Evolutionary conservation across 2,113 vertebrate species (phyloP), one percentile per base, ranked within the genome.

Genomic region (Ia io): DNA sequence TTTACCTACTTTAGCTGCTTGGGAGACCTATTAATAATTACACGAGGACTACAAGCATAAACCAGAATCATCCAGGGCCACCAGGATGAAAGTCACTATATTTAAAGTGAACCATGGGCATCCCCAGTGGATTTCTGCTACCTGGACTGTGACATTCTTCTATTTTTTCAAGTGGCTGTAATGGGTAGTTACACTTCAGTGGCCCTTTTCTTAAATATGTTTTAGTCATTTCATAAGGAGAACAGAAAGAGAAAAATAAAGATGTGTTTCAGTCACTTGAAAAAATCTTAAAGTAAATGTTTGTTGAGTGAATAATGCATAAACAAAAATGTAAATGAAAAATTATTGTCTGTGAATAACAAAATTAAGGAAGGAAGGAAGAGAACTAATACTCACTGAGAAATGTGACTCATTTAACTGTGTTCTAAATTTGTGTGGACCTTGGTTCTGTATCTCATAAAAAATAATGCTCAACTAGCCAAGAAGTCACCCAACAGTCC

Each of bases 401-500:
- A 90, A 95, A 47, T 53, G 20, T 18, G 51, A 25, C 47, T 92
- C 32, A 71, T 49, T 88, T 70, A 44, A 40, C 61, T 92, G 37
- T 83, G 25, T 84, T 92, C 67, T 56, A 25, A 71, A 7, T 63
- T 89, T 93, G 5, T 85, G 18, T 83, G 56, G 35, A 5, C 76
- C 69, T 79, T 79, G 73, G 83, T 84, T 86, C 73, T 1, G 1
- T 40, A 28, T 59, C 89, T 86, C 49, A 77, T 77, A 53, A 96
- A 84, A 95, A 90, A 32, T 67, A 42, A 59, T 8, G 22, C 1
- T 67, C 28, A 42, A 42, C 25, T 20, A 30, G n/a, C 70, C 65
- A 90, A 22, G 44, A 88, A 94, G 65, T 80, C 92, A 95, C 76
- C 76, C 84, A 79, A 76, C 18, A 87, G 13, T n/a, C 12, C 53